Base-by-base conservation (phyloP, 1,140 invertebrate species). In the Calliopsis andreniformis region DNA sequence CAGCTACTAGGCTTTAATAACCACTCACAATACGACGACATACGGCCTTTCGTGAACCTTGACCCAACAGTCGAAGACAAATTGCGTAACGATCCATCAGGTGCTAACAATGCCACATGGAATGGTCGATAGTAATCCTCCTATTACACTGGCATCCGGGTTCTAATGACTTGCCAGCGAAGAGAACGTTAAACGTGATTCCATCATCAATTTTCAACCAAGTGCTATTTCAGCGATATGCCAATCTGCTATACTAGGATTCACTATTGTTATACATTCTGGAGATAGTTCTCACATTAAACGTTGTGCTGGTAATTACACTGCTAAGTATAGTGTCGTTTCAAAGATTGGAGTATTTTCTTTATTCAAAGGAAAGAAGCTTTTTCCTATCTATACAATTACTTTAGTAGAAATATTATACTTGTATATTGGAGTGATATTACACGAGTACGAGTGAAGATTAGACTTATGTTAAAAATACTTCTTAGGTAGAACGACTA, bases 1-100 rank as follows among this genome's bases (percentile, higher is more conserved):
- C 10, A 28, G 28, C 35, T 39, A 39, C 10, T 10, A 10, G 25
- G 35, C 56, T 62, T 80, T 51, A 59, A 47, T 79, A 67, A 75
- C 39, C 51, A 39, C 42, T 39, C 30, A 73, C 68, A 79, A 80
- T 79, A 28, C 47, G 25, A 39, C 20, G 35, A 53, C 23, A 28
- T 62, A 45, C 18, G 16, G 28, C 35, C 55, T 45, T 51, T 20
- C 4, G 35, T 16, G 62, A 61, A 30, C 43, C 76, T 72, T 63
- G 69, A 80, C 49, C 47, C 49, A n/a, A 3, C 18, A 18, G n/a
- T 53, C 55, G 51, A 61, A 80, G 69, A 79, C 55, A 80, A 79
- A 79, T 61, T 56, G 25, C 69, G 25, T 45, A 80, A 45, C 49
- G 69, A 81, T 68, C 53, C 64, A 39, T 32, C 30, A 20, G 39